Evolutionary conservation across 2,888 invertebrate genomes (phyloP).

Genomic region (Eupithecia exiguata): DNA sequence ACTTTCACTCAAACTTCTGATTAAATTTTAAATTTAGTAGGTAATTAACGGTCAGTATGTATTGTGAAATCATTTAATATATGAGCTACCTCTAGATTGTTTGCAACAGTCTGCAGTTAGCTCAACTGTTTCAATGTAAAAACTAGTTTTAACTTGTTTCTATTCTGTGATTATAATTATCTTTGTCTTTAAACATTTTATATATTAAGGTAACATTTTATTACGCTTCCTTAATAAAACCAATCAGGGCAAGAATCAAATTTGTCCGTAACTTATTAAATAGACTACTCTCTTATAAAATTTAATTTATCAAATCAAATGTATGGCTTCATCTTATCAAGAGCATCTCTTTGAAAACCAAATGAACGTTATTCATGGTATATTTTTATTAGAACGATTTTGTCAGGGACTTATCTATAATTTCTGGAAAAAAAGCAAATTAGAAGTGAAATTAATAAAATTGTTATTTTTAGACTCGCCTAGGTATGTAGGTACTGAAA

Average conservation of each 20-base stretch:
- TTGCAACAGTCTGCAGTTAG: not conserved
- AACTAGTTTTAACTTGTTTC: not conserved
- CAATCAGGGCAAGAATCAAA: constrained; percentile 7
- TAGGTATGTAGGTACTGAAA: not conserved
- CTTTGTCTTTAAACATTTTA: not conserved
- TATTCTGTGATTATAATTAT: not conserved
- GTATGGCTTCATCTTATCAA: constrained; percentile 19
- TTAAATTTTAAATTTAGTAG: not conserved
- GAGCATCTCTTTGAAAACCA: constrained; percentile 19
- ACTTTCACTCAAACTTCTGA: not conserved
- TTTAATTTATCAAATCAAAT: constrained; percentile 62
- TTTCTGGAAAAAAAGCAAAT: not conserved
- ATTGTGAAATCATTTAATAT: not conserved
- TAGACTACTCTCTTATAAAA: constrained; percentile 44
- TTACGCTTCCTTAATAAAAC: not conserved
- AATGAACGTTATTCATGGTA: constrained; percentile 14
- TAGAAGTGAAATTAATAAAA: not conserved
- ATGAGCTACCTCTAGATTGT: not conserved
- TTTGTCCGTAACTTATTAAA: not conserved
- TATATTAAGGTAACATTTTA: not conserved
- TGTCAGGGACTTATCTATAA: not conserved
- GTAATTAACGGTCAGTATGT: not conserved
- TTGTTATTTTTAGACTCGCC: not conserved
- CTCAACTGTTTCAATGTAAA: not conserved
- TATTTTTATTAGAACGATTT: constrained; percentile 13